Evolutionary conservation across 2,888 invertebrate genomes (phyloP).

Genomic region (Sialis lutaria): DNA sequence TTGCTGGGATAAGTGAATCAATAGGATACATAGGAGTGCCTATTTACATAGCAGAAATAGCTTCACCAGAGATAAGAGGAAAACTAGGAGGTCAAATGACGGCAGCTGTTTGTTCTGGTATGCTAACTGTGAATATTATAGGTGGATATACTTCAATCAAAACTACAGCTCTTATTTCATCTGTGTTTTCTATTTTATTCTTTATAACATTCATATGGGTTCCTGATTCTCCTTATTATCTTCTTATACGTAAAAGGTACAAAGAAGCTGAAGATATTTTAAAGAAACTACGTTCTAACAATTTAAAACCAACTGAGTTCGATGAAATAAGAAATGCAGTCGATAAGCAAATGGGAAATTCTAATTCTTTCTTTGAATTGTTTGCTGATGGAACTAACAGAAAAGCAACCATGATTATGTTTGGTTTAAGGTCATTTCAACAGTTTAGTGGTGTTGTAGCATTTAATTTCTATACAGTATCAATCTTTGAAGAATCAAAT

Average conservation of each 20-base stretch:
- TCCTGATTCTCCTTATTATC: conserved; percentile 41
- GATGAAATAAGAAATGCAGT: conserved; percentile 5
- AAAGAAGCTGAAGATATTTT: too few relatives aligned
- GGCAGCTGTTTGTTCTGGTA: conserved; percentile 34
- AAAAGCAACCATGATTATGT: conserved; percentile 8
- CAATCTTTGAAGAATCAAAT: conserved; percentile 35
- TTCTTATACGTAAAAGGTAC: conserved; percentile 6
- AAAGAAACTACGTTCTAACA: too few relatives aligned
- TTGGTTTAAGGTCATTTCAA: conserved; percentile 7
- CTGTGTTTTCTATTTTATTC: conserved; percentile 35
- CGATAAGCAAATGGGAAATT: conserved; percentile 6
- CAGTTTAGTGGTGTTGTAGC: conserved; percentile 27
- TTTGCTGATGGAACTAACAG: conserved; percentile 7
- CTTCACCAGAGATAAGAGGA: conserved; percentile 36
- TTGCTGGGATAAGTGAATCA: conserved; percentile 40
- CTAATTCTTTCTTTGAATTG: conserved; percentile 5
- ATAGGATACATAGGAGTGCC: conserved; percentile 27
- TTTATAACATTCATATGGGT: conserved; percentile 38
- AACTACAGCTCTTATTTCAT: conserved; percentile 32
- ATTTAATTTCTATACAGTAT: conserved; percentile 40
- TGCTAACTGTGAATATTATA: conserved; percentile 40
- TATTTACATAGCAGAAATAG: conserved; percentile 43
- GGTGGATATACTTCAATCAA: conserved; percentile 35
- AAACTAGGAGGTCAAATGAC: conserved; percentile 43
- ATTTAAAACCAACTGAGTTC: not conserved